phyloP scores from a whole-genome alignment of 1,140 invertebrate genomes.

The Bombus confusus region DNA sequence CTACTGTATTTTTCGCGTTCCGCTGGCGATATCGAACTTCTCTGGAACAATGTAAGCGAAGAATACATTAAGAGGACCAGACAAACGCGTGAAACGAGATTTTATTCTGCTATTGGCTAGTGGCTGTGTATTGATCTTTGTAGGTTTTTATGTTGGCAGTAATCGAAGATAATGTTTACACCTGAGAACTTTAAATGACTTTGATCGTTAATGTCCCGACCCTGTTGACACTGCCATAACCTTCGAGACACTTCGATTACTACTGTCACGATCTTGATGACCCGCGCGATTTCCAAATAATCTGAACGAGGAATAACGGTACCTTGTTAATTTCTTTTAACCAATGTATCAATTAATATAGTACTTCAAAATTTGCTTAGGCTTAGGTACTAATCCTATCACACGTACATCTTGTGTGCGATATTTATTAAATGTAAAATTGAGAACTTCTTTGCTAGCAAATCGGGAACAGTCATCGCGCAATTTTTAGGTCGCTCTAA shows the following conservation, averaged over 20 bases:
- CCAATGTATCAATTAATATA: too few species aligned
- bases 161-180: too few species aligned
- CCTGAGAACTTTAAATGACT: not conserved
- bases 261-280: not conserved
- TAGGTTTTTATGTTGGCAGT: too few species aligned
- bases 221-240: not conserved
- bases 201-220: not conserved
- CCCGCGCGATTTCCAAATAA: not conserved
- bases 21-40: slow-evolving; percentile 94
- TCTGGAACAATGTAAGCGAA: slow-evolving; percentile 84
- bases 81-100: not conserved
- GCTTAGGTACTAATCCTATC: too few species aligned
- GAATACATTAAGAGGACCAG: not conserved
- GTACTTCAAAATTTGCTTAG: too few species aligned
- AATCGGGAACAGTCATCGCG: not conserved
- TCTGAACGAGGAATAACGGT: not conserved
- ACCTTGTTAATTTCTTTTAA: too few species aligned
- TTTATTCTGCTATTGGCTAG: not conserved
- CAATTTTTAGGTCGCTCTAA: not conserved
- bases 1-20: slow-evolving; percentile 94
- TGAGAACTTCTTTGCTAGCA: not conserved
- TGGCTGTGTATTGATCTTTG: too few species aligned
- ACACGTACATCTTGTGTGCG: too few species aligned
- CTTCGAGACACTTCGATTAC: not conserved
- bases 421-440: too few species aligned